Base-by-base conservation (phyloP, 2,113 vertebrate genomes). In the Saimiri boliviensis region DNA sequence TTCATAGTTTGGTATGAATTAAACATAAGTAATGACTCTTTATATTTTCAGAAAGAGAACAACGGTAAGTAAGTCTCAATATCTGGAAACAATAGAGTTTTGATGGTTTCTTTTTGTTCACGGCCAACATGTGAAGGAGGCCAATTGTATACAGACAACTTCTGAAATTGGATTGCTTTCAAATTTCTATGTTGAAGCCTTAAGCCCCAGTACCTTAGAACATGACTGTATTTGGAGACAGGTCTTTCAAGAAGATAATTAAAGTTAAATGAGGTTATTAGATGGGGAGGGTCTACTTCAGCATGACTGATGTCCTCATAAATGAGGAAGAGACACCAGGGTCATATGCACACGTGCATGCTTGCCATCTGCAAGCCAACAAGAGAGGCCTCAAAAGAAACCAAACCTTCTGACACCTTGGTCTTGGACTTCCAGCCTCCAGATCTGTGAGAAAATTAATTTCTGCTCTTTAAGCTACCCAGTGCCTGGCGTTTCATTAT, bases 31-130 rank as follows among this genome's bases (percentile, higher is more conserved):
- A 87, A 85, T 58, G 7, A 27, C n/a, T 66, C 30, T 84, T 83
- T 89, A 30, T 94, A 82, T 82, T 88, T 81, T 93, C 27, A 94
- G 82, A 93, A 93, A 37, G 13, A 86, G 35, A 95, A 70, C 17
- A 85, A 73, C 54, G 52, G 66, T 87, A 76, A 82, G 54, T 70
- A 74, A 95, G 12, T 60, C 42, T 93, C 47, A 60, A 42, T 76
- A 80, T 71, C 74, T 92, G 30, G 37, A 92, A 95, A 81, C 23
- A 79, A 45, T 23, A 9, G 71, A 35, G 10, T 77, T 96, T 73
- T 56, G 23, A 85, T 81, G 19, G 30, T 91, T 89, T 95, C 45
- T 52, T 82, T 74, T 27, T 79, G 27, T 77, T 92, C 42, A 35
- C 16, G 73, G 35, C 45, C 56, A 66, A 16, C 68, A 52, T 87